A percentile compares a stretch with the other conserved stretches of the same genome.
phyloP scores from a whole-genome alignment of 1,140 invertebrate genomes.

The Tetramorium alpestre region DNA sequence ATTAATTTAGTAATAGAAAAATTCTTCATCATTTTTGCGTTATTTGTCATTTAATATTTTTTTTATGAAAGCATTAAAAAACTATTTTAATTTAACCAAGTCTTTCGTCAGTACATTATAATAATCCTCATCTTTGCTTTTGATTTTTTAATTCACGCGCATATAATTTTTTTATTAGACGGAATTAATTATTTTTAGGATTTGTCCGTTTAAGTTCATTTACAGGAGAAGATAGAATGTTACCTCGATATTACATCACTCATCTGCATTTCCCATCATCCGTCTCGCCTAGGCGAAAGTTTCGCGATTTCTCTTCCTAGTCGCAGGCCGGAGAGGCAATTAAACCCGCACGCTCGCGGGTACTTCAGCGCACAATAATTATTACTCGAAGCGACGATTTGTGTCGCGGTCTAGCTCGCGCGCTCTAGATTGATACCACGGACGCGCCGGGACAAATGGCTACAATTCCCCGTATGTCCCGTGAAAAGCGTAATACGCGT shows the following conservation, averaged over 20 bases:
- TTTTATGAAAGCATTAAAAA: neutral
- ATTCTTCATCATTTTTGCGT: neutral
- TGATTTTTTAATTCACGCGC: too few species aligned
- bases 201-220: neutral
- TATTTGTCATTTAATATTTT: neutral
- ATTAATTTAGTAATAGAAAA: neutral
- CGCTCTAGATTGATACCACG: slow-evolving; percentile 76
- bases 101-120: neutral
- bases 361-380: slow-evolving; percentile 68
- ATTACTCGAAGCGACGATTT: slow-evolving; percentile 77
- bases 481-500: slow-evolving; percentile 81
- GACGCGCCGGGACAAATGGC: slow-evolving; percentile 69
- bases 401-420: slow-evolving; percentile 66
- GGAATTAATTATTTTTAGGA: neutral
- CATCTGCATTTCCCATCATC: neutral
- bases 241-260: neutral
- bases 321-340: slow-evolving; percentile 26
- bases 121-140: neutral
- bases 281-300: neutral
- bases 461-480: slow-evolving; percentile 71
- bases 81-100: neutral
- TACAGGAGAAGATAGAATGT: neutral
- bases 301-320: slow-evolving; percentile 4
- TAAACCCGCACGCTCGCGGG: slow-evolving; percentile 35
- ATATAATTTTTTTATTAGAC: too few species aligned